Conservation (phyloP, 2,888 invertebrate species). For the Hydrotaea diabolus region DNA sequence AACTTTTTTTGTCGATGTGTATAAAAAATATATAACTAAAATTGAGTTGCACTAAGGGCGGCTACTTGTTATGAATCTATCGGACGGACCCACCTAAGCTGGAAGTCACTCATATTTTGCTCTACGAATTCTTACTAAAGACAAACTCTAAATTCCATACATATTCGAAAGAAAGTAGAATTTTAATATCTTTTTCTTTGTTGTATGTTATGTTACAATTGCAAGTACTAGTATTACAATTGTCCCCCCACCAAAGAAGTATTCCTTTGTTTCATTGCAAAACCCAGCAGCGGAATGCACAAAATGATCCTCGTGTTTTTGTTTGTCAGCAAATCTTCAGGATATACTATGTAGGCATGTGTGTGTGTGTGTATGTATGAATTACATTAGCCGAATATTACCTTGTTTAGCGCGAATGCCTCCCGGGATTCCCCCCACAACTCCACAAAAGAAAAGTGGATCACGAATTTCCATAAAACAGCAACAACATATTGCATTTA, state of each 20-base stretch:
- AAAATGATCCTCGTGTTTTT: constrained; percentile 22
- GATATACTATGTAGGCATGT: too few relatives aligned
- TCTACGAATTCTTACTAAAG: too few relatives aligned
- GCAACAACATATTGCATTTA: constrained; percentile 29
- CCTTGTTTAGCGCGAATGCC: not conserved
- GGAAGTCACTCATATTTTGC: too few relatives aligned
- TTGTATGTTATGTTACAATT: not conserved
- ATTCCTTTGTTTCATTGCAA: not conserved
- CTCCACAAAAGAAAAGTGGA: constrained; percentile 29
- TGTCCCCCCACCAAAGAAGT: not conserved
- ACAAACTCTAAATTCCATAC: too few relatives aligned
- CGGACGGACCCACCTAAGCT: too few relatives aligned
- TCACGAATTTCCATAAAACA: constrained; percentile 38
- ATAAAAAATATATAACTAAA: too few relatives aligned
- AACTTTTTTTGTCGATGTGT: too few relatives aligned
- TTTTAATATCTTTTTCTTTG: not conserved
- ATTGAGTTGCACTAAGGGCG: too few relatives aligned
- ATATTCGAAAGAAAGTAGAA: too few relatives aligned
- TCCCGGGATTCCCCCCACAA: not conserved
- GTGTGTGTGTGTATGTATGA: not conserved
- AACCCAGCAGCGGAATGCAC: not conserved
- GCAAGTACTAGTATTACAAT: too few relatives aligned
- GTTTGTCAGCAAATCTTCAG: not conserved
- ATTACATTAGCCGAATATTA: constrained; percentile 36
- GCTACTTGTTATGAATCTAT: too few relatives aligned